These are phyloP conservation scores for Chloroclysta siterata DNA, from an alignment of 2,888 invertebrate species.

Conservation along the genomic window DNA sequence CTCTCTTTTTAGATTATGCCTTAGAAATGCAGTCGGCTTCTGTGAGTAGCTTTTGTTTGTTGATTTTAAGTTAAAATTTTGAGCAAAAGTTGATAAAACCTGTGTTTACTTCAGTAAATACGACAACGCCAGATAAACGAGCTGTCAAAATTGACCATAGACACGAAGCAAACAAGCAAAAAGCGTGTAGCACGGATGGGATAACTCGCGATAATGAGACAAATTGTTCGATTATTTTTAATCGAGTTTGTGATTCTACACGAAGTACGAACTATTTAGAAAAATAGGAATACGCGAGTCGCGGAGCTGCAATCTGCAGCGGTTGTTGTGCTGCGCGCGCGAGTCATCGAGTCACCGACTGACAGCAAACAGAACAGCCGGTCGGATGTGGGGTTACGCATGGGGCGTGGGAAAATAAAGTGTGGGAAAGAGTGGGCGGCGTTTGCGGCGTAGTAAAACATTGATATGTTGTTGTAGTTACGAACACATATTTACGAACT, in stretches of 20 bases:
- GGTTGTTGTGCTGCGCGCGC: background rate
- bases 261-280: background rate
- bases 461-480: conserved; percentile 83
- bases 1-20: conserved; percentile 19
- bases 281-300: conserved; percentile 1
- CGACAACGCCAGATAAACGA: conserved; percentile 78
- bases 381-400: conserved; percentile 90
- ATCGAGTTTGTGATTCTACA: conserved; percentile 30
- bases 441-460: conserved; percentile 85
- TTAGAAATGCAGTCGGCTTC: conserved; percentile 24
- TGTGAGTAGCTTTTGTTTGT: conserved; percentile 23
- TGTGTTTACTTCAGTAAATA: conserved; percentile 73
- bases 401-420: conserved; percentile 92
- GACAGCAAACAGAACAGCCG: conserved; percentile 69
- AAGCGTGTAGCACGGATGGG: conserved; percentile 47
- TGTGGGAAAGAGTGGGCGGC: conserved; percentile 93
- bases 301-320: conserved; percentile 37
- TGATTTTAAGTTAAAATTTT: conserved; percentile 33
- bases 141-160: conserved; percentile 81
- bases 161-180: conserved; percentile 60
- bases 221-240: conserved; percentile 44
- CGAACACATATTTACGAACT: conserved; percentile 76
- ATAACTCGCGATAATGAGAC: conserved; percentile 61
- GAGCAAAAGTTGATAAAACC: conserved; percentile 48
- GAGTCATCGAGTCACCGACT: conserved; percentile 52